These are phyloP conservation scores for Syrrhaptes paradoxus DNA, from an alignment of 2,113 vertebrate genomes.

Conservation along the genomic window DNA sequence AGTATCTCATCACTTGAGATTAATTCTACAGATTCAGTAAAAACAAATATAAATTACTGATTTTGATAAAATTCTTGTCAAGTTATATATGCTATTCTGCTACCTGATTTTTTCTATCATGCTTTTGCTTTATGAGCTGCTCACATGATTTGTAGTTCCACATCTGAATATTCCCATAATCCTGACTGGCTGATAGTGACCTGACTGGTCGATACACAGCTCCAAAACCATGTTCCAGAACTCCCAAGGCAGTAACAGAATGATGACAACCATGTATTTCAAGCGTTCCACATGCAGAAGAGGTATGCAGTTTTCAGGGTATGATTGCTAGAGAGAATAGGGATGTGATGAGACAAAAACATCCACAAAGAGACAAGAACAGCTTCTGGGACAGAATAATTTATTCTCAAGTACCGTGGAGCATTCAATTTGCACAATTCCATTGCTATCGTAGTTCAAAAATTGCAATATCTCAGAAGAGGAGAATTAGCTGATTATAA, in stretches of 20 bases:
- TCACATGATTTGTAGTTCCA: not conserved
- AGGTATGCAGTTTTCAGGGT: not conserved
- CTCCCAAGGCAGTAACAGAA: not conserved
- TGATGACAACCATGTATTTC: not conserved
- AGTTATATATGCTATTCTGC: not conserved
- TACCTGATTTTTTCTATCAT: not conserved
- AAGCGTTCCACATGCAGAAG: not conserved
- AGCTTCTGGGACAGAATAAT: not conserved
- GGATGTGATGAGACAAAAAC: not conserved
- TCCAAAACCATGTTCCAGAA: not conserved
- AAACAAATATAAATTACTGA: not conserved
- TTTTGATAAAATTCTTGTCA: not conserved
- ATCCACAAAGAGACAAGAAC: not conserved
- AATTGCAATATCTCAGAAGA: not conserved
- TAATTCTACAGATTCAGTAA: not conserved
- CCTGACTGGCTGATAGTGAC: not conserved
- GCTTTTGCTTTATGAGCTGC: not conserved
- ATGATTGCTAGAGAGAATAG: not conserved
- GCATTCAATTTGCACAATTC: not conserved
- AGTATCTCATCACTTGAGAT: not conserved
- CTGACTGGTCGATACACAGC: not conserved
- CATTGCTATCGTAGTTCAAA: not conserved
- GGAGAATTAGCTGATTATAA: not conserved
- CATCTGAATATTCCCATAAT: not conserved
- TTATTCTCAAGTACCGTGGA: not conserved